These are phyloP conservation scores for Cranoglanis bouderius DNA, from an alignment of 2,113 vertebrate species.

Conservation along the genomic window DNA sequence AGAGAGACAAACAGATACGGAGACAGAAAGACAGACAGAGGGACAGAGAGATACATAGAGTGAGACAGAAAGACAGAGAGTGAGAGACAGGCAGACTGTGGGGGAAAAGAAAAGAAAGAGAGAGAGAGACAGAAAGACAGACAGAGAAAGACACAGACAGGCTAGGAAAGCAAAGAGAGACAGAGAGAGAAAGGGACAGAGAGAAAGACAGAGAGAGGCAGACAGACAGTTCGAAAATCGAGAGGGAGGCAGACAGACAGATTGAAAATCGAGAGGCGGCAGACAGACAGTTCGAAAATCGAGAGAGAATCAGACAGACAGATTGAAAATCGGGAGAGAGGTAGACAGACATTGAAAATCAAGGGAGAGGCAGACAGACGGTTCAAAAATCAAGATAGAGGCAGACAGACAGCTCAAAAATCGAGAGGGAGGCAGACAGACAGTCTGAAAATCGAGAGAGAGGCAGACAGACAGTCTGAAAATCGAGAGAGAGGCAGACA, in stretches of 20 bases:
- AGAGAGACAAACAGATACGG: neutral
- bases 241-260: neutral
- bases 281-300: neutral
- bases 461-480: neutral
- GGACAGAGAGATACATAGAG: neutral
- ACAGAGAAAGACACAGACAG: neutral
- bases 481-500: neutral
- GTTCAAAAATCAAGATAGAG: accelerated
- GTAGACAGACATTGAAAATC: neutral
- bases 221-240: neutral
- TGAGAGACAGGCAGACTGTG: neutral
- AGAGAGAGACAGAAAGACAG: neutral
- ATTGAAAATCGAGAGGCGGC: neutral
- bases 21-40: neutral
- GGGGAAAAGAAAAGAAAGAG: neutral
- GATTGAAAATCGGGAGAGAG: too few relatives aligned
- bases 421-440: neutral
- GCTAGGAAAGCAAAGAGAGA: neutral
- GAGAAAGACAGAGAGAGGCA: neutral
- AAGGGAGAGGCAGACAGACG: too few relatives aligned
- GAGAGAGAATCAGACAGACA: neutral
- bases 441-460: too few relatives aligned
- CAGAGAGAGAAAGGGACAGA: neutral
- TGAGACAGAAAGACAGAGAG: neutral
- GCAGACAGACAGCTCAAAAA: neutral